phyloP scores from a whole-genome alignment of 2,797 vertebrate genomes.

The Lagothrix lagotricha region DNA sequence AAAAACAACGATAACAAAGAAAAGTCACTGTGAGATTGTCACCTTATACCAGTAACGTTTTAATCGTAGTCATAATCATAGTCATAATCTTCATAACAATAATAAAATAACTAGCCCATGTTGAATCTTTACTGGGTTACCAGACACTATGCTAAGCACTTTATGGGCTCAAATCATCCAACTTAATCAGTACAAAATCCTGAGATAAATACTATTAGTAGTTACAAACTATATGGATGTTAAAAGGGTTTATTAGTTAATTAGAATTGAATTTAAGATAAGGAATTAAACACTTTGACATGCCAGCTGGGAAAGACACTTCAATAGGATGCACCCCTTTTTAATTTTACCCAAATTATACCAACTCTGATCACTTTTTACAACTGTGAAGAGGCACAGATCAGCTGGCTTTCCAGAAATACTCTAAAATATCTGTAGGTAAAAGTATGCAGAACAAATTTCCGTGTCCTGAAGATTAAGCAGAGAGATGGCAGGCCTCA shows the following conservation, averaged over 20 bases:
- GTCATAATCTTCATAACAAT: not conserved
- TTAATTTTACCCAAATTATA: not conserved
- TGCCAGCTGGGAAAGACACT: not conserved
- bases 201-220: not conserved
- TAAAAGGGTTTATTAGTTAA: not conserved
- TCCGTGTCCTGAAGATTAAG: slow-evolving; percentile 30
- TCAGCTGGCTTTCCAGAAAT: slow-evolving; percentile 26
- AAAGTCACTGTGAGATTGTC: not conserved
- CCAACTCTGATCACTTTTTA: not conserved
- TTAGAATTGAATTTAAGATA: not conserved
- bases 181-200: not conserved
- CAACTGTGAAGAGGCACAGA: not conserved
- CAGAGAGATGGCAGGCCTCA: slow-evolving; percentile 43
- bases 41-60: not conserved
- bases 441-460: slow-evolving; percentile 35
- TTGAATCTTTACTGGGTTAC: not conserved
- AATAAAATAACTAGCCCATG: not conserved
- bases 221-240: not conserved
- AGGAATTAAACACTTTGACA: not conserved
- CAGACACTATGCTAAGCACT: not conserved
- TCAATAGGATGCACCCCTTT: not conserved
- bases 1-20: not conserved
- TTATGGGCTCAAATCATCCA: not conserved
- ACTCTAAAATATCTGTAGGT: slow-evolving; percentile 23
- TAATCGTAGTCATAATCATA: not conserved